A percentile compares a stretch with the other conserved stretches of the same genome.
Evolutionary conservation across 2,797 vertebrate genomes (phyloP).

Genomic region (Neosalanx taihuensis): DNA sequence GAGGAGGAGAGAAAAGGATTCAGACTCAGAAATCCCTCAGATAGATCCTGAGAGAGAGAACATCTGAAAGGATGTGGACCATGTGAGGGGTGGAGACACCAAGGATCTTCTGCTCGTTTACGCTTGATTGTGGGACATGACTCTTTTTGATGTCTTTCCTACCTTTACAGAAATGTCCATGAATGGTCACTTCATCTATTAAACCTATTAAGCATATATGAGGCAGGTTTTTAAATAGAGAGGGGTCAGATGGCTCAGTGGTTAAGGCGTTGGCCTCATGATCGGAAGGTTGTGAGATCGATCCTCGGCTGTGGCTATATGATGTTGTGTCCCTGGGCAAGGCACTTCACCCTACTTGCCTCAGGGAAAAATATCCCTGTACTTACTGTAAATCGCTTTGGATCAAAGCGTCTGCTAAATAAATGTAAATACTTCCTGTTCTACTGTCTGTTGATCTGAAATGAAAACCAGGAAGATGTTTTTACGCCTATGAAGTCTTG

Average conservation of each 20-base stretch:
- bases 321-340: no score
- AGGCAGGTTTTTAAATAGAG: background rate
- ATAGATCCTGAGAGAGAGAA: slow-evolving; percentile 45
- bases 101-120: slow-evolving; percentile 10
- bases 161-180: background rate
- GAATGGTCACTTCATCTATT: background rate
- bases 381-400: no score
- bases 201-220: background rate
- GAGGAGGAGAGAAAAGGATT: slow-evolving; percentile 49
- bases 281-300: no score
- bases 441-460: slow-evolving; percentile 30
- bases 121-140: background rate
- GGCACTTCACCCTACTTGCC: no score
- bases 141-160: slow-evolving; percentile 4
- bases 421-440: background rate
- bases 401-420: no score
- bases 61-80: slow-evolving; percentile 38
- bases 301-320: no score
- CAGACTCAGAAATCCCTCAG: slow-evolving; percentile 50
- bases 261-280: no score
- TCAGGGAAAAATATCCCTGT: no score
- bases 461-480: slow-evolving; percentile 32
- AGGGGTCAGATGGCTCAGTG: no score
- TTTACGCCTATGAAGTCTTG: no score
- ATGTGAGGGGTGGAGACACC: slow-evolving; percentile 14